Conservation (phyloP, 53 echinoderm and acorn worm genomes). For the Henricia sp. region DNA sequence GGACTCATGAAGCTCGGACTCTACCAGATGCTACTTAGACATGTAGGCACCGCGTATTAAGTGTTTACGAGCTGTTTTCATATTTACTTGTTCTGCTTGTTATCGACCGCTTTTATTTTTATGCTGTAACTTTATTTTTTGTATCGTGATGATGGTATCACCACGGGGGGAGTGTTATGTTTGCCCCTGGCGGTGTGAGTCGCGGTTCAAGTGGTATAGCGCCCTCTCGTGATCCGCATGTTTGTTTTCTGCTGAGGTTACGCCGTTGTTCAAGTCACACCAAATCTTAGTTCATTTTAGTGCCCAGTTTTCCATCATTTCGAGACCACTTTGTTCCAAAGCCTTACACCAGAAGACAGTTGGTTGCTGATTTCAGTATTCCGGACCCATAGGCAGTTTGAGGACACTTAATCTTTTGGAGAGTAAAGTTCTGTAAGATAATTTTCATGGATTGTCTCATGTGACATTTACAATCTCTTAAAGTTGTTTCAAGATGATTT, state of each 20-base stretch:
- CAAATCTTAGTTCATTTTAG: neutral
- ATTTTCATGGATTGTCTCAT: too few species aligned
- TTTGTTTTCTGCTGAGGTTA: too few species aligned
- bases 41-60: constrained; percentile 8
- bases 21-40: neutral
- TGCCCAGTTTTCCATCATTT: neutral
- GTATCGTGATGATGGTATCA: constrained; percentile 35
- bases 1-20: constrained; percentile 4
- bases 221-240: neutral
- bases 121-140: constrained; percentile 13
- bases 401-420: too few species aligned
- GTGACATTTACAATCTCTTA: too few species aligned
- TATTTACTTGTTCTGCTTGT: neutral
- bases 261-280: too few species aligned
- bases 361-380: constrained; percentile 7
- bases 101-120: neutral
- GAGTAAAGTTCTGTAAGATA: too few species aligned
- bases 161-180: constrained; percentile 43
- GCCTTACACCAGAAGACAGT: neutral
- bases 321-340: neutral
- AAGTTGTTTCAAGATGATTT: too few species aligned
- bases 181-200: neutral
- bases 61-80: constrained; percentile 11
- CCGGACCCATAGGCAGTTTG: too few species aligned
- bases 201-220: neutral